Evolutionary conservation across 2,888 invertebrate species (phyloP).

Genomic region (Morpho achilles): DNA sequence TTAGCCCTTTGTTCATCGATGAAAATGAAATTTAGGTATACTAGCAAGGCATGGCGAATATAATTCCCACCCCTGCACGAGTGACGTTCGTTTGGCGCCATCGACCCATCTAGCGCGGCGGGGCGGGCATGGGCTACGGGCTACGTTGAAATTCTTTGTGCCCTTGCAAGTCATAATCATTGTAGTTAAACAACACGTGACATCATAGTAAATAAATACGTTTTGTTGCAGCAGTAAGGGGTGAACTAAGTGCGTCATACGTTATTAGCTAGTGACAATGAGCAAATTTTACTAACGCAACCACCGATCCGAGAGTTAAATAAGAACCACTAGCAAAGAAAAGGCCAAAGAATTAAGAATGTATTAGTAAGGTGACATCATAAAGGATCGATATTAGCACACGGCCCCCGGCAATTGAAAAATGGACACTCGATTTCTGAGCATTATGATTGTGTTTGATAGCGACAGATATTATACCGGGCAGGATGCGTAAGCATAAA

Average conservation of each 20-base stretch:
- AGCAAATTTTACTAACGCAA: constrained; percentile 60
- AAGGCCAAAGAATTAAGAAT: constrained; percentile 76
- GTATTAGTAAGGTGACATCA: constrained; percentile 65
- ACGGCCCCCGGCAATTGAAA: constrained; percentile 74
- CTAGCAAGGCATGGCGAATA: constrained; percentile 29
- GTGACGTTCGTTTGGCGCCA: constrained; percentile 76
- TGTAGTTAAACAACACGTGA: constrained; percentile 51
- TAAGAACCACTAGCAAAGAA: constrained; percentile 67
- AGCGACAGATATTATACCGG: constrained; percentile 61
- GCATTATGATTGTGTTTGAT: constrained; percentile 64
- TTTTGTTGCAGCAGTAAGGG: constrained; percentile 70
- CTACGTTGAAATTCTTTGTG: constrained; percentile 56
- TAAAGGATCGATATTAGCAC: constrained; percentile 70
- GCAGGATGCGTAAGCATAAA: constrained; percentile 78
- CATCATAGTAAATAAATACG: constrained; percentile 38
- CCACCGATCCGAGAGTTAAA: constrained; percentile 50
- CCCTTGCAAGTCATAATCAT: constrained; percentile 50
- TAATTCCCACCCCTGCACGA: constrained; percentile 42
- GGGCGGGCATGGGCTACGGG: constrained; percentile 59
- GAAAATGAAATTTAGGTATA: constrained; percentile 16
- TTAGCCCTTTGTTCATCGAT: constrained; percentile 29
- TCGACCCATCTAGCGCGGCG: constrained; percentile 72
- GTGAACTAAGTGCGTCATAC: constrained; percentile 73
- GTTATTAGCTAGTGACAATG: constrained; percentile 71
- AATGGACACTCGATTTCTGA: constrained; percentile 75